Conservation (phyloP, 2,888 invertebrate genomes). For the Branchinecta sandiegonensis region DNA sequence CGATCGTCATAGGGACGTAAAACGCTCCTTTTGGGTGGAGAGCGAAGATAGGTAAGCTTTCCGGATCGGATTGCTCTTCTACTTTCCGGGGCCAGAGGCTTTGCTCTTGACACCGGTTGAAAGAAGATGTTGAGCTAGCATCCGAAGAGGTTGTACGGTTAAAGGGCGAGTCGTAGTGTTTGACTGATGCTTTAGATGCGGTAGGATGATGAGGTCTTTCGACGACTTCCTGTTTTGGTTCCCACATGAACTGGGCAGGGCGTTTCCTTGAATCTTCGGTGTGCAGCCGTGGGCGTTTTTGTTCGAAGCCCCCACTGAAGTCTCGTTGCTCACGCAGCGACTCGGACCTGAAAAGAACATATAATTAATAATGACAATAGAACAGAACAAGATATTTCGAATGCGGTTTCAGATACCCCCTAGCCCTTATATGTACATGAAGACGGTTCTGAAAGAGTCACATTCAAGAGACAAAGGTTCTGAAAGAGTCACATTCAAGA, state of each 20-base stretch:
- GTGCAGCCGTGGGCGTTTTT: background rate
- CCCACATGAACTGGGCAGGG: background rate
- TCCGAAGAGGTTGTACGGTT: background rate
- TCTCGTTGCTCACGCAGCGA: too few relatives aligned
- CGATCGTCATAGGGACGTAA: constrained; percentile 72
- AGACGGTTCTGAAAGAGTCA: too few relatives aligned
- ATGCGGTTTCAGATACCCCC: too few relatives aligned
- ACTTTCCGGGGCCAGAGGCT: background rate
- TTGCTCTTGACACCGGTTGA: background rate
- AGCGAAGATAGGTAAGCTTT: constrained; percentile 70
- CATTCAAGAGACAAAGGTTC: too few relatives aligned
- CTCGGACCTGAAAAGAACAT: too few relatives aligned
- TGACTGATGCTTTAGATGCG: background rate
- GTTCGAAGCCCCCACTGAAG: too few relatives aligned
- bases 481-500: too few relatives aligned
- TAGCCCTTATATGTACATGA: too few relatives aligned
- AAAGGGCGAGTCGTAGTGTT: constrained; percentile 6
- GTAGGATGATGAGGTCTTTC: background rate
- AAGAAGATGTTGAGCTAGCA: background rate
- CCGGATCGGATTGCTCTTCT: background rate
- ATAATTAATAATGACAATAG: too few relatives aligned
- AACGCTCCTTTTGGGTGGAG: constrained; percentile 73
- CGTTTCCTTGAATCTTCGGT: background rate
- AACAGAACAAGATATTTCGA: too few relatives aligned
- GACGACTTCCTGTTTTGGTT: background rate